phyloP scores from a whole-genome alignment of 2,888 invertebrate genomes.

The Patella caerulea region DNA sequence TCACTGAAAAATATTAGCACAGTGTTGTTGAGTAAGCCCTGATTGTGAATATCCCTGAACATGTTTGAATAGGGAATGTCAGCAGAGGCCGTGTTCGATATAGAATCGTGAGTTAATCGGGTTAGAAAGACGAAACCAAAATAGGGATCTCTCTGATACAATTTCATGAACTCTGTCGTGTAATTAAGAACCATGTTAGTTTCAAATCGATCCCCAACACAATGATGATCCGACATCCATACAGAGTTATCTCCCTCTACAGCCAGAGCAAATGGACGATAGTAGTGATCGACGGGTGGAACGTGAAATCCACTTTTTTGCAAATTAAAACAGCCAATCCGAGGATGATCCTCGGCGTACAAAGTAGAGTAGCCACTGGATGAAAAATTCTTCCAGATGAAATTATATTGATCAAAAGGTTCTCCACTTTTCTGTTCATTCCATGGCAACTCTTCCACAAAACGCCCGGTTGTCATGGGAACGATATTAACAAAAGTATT shows the following conservation, averaged over 20 bases:
- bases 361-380: slow-evolving; percentile 82
- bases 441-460: slow-evolving; percentile 51
- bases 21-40: slow-evolving; percentile 43
- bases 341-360: slow-evolving; percentile 86
- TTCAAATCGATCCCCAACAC: slow-evolving; percentile 80
- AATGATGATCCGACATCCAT: slow-evolving; percentile 66
- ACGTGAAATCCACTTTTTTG: slow-evolving; percentile 81
- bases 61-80: slow-evolving; percentile 78
- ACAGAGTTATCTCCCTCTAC: slow-evolving; percentile 61
- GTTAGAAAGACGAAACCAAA: slow-evolving; percentile 90
- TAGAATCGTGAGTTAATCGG: slow-evolving; percentile 85
- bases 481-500: slow-evolving; percentile 93
- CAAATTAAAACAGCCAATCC: slow-evolving; percentile 86
- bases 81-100: slow-evolving; percentile 83
- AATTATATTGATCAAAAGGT: slow-evolving; percentile 81
- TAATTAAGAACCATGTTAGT: slow-evolving; percentile 82
- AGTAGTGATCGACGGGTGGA: slow-evolving; percentile 87
- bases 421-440: slow-evolving; percentile 70
- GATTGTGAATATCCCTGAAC: slow-evolving; percentile 72
- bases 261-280: slow-evolving; percentile 81
- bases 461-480: slow-evolving; percentile 82
- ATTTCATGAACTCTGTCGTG: slow-evolving; percentile 75
- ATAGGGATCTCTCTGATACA: slow-evolving; percentile 76
- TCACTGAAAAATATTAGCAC: slow-evolving; percentile 79
- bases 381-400: slow-evolving; percentile 87